Percentiles rank a stretch among this genome's conserved stretches.
phyloP scores from a whole-genome alignment of 2,113 vertebrate genomes.

The Eptesicus fuscus region DNA sequence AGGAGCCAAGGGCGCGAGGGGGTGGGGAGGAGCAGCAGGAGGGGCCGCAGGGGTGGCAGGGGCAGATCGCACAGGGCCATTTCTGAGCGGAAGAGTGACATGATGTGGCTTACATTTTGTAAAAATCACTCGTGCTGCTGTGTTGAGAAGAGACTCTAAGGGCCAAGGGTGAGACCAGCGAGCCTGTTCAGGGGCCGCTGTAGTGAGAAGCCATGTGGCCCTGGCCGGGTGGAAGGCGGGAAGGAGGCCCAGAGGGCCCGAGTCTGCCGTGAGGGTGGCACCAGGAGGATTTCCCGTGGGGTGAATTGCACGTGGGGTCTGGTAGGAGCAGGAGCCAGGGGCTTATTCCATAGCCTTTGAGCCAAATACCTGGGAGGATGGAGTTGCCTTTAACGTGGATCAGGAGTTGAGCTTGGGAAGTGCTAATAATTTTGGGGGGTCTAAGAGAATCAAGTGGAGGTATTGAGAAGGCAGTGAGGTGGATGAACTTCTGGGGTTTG shows the following conservation, averaged over 20 bases:
- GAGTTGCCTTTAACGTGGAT: not conserved
- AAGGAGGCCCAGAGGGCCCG: not conserved
- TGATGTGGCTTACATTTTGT: not conserved
- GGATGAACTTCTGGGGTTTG: not conserved
- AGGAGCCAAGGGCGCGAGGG: not conserved
- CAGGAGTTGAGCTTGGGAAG: not conserved
- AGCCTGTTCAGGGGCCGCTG: not conserved
- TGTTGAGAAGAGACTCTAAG: not conserved
- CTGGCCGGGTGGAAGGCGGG: accelerated
- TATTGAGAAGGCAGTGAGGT: not conserved
- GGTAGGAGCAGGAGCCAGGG: not conserved
- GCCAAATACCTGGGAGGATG: not conserved
- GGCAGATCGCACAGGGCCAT: not conserved
- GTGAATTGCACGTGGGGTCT: not conserved
- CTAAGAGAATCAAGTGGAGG: not conserved
- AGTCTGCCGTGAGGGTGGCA: not conserved
- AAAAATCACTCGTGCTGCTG: not conserved
- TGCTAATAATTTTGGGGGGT: not conserved
- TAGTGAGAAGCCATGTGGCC: too few relatives aligned
- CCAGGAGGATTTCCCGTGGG: accelerated
- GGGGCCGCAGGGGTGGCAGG: not conserved
- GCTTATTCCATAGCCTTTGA: not conserved
- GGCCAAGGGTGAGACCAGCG: not conserved
- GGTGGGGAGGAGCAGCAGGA: accelerated
- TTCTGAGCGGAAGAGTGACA: not conserved